A percentile compares a stretch with the other conserved stretches of the same genome.
These are phyloP conservation scores for Linyphia triangularis DNA, from an alignment of 2,888 invertebrate genomes.

Conservation along the genomic window DNA sequence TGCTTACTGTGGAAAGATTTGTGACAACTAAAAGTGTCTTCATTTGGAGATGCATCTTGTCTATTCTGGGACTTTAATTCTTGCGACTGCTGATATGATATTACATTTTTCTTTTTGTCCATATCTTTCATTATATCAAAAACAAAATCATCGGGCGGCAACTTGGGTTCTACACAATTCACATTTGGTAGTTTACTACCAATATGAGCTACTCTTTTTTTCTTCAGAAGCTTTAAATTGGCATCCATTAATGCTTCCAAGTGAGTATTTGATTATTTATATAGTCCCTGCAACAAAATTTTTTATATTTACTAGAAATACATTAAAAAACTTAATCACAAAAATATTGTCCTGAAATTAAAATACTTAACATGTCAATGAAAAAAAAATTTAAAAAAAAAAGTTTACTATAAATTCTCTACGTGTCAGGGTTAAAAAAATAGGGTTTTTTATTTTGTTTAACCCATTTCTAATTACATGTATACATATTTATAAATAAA, in stretches of 20 bases:
- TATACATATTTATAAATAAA: too few species aligned
- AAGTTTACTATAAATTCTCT: too few species aligned
- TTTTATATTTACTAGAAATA: too few species aligned
- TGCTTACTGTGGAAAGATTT: background rate
- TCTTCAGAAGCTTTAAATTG: background rate
- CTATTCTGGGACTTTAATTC: background rate
- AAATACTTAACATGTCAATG: too few species aligned
- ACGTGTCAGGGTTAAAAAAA: too few species aligned
- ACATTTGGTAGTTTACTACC: background rate
- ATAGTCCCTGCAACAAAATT: too few species aligned
- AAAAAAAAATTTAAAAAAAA: too few species aligned
- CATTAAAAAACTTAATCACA: too few species aligned
- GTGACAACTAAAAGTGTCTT: background rate
- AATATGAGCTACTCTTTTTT: conserved; percentile 36
- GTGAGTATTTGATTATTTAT: too few species aligned
- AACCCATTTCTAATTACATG: too few species aligned
- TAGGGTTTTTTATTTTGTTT: too few species aligned
- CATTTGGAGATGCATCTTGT: background rate
- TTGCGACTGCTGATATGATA: background rate
- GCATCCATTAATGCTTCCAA: background rate
- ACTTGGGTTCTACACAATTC: background rate
- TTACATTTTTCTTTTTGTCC: background rate
- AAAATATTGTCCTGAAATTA: too few species aligned
- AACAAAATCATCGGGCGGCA: conserved; percentile 15
- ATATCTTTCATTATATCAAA: conserved; percentile 9